Base-by-base conservation (phyloP, 2,113 vertebrate genomes). In the Ginglymostoma cirratum region DNA sequence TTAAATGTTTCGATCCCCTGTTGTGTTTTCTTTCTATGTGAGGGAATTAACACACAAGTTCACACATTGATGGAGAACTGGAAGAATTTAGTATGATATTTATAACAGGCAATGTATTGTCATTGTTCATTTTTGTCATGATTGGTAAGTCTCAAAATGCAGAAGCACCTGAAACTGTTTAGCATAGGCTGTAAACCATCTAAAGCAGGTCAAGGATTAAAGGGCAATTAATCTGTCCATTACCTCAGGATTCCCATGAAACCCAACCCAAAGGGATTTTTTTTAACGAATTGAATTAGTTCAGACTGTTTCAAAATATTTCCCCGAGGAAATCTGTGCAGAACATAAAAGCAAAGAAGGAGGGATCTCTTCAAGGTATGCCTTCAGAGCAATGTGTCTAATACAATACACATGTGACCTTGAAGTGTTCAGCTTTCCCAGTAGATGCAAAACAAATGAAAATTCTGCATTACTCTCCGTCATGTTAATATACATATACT, bases 271-370 rank as follows among this genome's bases (percentile, higher is more conserved):
- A 61, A 6, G 89, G 89, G 89, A 93, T 66, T 83, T 3, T 3
- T 80, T 38, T 38, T 23, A 66, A 93, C 65, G 89, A 93, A 67
- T 67, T 93, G n/a, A 93, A 67, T 93, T 65, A 92, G 52, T 92
- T 93, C 61, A 66, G 89, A 93, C 89, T 67, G 61, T 61, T 93
- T 38, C 87, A 65, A 38, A 38, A 5, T 93, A 67, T 93, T 67
- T 93, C 89, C 61, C 89, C 10, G 34, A 93, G 89, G 89, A 93
- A 93, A 93, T 65, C 61, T 92, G 45, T 92, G 55, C 89, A 21
- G 89, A 65, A 92, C 30, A 66, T 66, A 66, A 92, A 92, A 92
- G 89, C 30, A 65, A 92, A 38, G 89, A 55, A 55, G 30, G 34
- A 92, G 7, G 89, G 89, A 61, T 61, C 34, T 34, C 55, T 65